Conservation (phyloP, 2,888 invertebrate species). For the Eilema sororculum region DNA sequence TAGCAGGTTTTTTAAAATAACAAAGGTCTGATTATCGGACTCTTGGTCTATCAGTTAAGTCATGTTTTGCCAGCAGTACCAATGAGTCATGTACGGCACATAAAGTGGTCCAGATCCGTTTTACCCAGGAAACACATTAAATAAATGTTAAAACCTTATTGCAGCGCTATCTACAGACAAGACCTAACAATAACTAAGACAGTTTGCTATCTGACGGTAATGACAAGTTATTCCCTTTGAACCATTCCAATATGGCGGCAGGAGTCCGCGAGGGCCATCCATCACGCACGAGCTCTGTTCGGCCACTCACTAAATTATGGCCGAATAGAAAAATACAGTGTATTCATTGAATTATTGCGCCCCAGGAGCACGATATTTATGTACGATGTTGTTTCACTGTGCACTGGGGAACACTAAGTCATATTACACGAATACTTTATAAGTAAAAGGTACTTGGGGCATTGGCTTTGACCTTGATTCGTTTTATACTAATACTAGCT, state of each 20-base stretch:
- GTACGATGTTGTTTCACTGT: neutral
- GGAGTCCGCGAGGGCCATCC: neutral
- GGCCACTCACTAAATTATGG: conserved; percentile 4
- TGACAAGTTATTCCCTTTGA: neutral
- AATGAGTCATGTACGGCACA: no score
- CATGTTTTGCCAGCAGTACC: no score
- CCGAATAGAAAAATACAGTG: neutral
- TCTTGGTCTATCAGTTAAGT: no score
- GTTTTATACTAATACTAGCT: no score
- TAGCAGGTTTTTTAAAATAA: no score
- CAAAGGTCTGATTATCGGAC: no score
- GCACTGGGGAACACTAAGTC: neutral
- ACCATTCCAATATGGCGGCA: neutral
- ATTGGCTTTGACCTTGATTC: neutral
- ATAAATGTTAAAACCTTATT: no score
- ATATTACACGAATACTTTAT: neutral
- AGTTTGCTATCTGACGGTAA: neutral
- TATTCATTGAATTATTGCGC: conserved; percentile 5
- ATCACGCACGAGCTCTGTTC: conserved; percentile 9
- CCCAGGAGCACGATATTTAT: neutral
- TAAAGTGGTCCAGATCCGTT: no score
- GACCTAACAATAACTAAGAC: no score
- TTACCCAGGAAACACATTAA: no score
- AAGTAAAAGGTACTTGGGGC: neutral
- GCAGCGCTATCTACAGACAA: no score